These are phyloP conservation scores for Pocota personata DNA, from an alignment of 2,888 invertebrate species.

Conservation along the genomic window DNA sequence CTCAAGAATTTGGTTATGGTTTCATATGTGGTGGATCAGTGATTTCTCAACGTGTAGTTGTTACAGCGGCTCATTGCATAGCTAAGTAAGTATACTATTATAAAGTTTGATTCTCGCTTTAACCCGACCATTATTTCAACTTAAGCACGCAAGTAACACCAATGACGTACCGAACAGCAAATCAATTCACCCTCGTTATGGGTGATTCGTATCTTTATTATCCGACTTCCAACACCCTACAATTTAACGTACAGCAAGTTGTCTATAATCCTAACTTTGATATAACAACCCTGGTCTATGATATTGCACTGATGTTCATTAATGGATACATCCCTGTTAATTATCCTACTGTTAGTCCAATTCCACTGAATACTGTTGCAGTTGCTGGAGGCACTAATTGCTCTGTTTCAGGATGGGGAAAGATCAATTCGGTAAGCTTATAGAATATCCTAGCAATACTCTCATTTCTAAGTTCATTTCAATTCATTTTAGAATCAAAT, in stretches of 20 bases:
- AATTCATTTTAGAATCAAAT: constrained; percentile 58
- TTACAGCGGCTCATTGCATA: constrained; percentile 79
- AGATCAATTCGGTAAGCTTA: constrained; percentile 73
- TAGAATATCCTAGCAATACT: background rate
- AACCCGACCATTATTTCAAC: background rate
- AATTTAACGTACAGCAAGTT: constrained; percentile 76
- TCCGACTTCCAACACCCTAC: constrained; percentile 53
- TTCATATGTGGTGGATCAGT: constrained; percentile 79
- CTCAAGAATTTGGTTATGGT: constrained; percentile 75
- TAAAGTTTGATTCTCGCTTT: background rate
- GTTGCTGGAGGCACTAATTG: constrained; percentile 69
- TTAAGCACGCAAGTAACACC: constrained; percentile 62
- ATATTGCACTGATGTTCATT: constrained; percentile 78
- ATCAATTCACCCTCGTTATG: constrained; percentile 77
- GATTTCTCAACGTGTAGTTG: constrained; percentile 76
- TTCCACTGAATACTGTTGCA: constrained; percentile 67
- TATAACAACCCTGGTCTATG: constrained; percentile 70
- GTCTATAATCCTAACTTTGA: constrained; percentile 74
- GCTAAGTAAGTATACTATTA: constrained; percentile 73
- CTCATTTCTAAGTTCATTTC: background rate
- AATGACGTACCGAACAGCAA: constrained; percentile 71
- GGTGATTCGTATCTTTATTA: constrained; percentile 74
- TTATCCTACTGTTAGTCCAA: constrained; percentile 60
- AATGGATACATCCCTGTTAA: constrained; percentile 76
- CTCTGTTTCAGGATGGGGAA: constrained; percentile 79